Evolutionary conservation across 2,888 invertebrate species (phyloP).

Genomic region (Sphaerophoria rueppellii): DNA sequence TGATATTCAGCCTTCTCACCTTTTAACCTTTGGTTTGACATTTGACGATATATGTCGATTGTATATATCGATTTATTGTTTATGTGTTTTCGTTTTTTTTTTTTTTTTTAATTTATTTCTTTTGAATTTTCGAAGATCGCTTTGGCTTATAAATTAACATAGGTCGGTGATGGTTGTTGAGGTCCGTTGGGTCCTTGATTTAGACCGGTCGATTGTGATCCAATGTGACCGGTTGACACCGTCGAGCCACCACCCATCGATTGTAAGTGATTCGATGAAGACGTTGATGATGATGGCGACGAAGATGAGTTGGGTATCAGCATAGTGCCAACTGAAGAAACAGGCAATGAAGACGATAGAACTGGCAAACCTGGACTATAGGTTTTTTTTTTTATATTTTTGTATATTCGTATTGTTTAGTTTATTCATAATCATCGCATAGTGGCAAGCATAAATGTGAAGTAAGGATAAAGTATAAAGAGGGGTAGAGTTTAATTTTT

Average conservation of each 20-base stretch:
- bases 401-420: slow-evolving; percentile 28
- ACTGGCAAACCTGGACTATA: slow-evolving; percentile 76
- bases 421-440: slow-evolving; percentile 44
- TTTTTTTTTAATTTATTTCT: neutral
- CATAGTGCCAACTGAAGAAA: slow-evolving; percentile 79
- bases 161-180: slow-evolving; percentile 87
- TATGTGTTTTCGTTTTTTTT: neutral
- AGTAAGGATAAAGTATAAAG: slow-evolving; percentile 70
- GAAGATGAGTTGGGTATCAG: slow-evolving; percentile 80
- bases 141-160: slow-evolving; percentile 89
- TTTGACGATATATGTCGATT: too few relatives aligned
- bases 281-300: slow-evolving; percentile 80
- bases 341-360: slow-evolving; percentile 78
- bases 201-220: slow-evolving; percentile 65
- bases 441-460: slow-evolving; percentile 64
- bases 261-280: slow-evolving; percentile 80
- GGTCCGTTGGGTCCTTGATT: slow-evolving; percentile 76
- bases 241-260: slow-evolving; percentile 74
- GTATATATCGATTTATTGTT: neutral
- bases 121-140: slow-evolving; percentile 27
- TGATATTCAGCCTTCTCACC: neutral
- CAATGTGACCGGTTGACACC: slow-evolving; percentile 49
- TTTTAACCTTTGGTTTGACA: too few relatives aligned
- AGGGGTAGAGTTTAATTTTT: slow-evolving; percentile 68
- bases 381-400: slow-evolving; percentile 37